Base-by-base conservation (phyloP, 2,797 vertebrate genomes). In the Microchirus variegatus region DNA sequence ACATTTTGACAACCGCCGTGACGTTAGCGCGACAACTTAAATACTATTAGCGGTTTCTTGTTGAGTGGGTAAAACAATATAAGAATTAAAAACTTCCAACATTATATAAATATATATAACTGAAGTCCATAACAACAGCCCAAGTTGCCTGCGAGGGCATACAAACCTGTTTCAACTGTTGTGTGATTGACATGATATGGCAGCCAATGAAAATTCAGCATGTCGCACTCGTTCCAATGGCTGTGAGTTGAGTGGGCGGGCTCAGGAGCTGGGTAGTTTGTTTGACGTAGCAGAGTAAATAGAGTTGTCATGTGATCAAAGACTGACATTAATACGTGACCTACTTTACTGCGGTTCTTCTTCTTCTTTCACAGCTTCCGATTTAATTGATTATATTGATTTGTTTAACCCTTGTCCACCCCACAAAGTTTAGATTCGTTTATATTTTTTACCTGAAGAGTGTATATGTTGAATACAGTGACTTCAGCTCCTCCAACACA, bases 251-350 rank as follows among this genome's bases (percentile, higher is more conserved):
- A 0, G 3, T 67, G 9, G 89, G 88, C 76, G 84, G 87, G 68
- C 26, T 15, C 0, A 1, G 0, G 5, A 38, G 14, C 4, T 5
- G 1, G 0, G 0, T 47, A 1, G 78, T 73, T 78, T 58, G 64
- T 77, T 84, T 88, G 84, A 13, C 2, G 9, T n/a, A 11, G 18
- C 67, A 66, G 49, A 0, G 68, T 88, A 89, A 89, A 91, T 84
- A 88, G n/a, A 63, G 14, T 3, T 38, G 75, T 90, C 89, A 91
- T 80, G 82, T 89, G 89, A 92, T 57, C 43, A 12, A 14, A 49
- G 56, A 53, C 50, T n/a, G 4, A 1, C 1, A 5, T 11, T 49
- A 58, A 46, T 11, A 3, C 14, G 17, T 60, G 53, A 42, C 58
- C 17, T 9, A 52, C 17, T 59, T 80, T 12, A 14, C 31, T 51